Base-by-base conservation (phyloP, 2,113 vertebrate genomes). In the Calidris pygmaea region DNA sequence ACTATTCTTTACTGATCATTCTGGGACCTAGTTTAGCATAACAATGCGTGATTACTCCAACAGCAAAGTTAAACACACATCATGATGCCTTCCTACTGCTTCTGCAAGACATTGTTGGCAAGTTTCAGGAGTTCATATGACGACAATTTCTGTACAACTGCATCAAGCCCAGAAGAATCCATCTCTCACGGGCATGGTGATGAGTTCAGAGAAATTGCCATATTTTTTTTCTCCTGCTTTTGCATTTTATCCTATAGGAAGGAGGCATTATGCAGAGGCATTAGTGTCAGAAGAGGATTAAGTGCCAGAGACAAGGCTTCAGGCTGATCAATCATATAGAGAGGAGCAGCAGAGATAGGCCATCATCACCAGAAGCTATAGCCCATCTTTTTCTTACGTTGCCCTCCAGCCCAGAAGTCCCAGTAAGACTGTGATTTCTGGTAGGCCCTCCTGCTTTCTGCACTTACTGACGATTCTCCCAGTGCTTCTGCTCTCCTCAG, bases 251-350 rank as follows among this genome's bases (percentile, higher is more conserved):
- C 35, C 23, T 48, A 14, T 13, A 10, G 1, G 3, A 73, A 50
- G 7, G 29, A 8, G 12, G 12, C 29, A 22, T 1, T 21, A 18
- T 18, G 41, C 27, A 18, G 7, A 45, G 37, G 10, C 34, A 22
- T 22, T 35, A 32, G 7, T 65, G 18, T 47, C 13, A 48, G 63
- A 45, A 56, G 22, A 56, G 20, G 3, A 45, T 17, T 7, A 53
- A 45, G 17, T 39, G n/a, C 62, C 35, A 82, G 45, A n/a, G 41
- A 52, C n/a, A 66, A 52, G 39, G 8, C 32, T 78, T 50, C 71
- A 79, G 22, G 10, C 47, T 41, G 37, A 74, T 9, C 0, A 0
- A 20, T 1, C 14, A 4, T 29, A 45, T 1, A 32, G 27, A 34
- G 24, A 71, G 47, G 24, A 37, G 66, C 35, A 70, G 39, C 53